phyloP scores from a whole-genome alignment of 2,113 vertebrate genomes.

The Corythornis cristatus region DNA sequence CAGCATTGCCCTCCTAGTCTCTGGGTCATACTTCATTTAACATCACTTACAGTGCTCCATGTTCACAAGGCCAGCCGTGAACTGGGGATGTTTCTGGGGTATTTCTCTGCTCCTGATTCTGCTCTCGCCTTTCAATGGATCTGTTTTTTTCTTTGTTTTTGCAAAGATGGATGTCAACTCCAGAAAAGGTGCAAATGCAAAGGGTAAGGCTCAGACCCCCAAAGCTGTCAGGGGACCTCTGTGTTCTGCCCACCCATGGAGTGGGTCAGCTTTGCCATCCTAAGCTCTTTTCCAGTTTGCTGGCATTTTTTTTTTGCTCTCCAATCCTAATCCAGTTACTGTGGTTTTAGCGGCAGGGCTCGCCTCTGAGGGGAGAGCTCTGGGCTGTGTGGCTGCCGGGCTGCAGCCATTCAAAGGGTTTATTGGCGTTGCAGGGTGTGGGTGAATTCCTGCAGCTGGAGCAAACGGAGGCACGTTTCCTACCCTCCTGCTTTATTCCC shows the following conservation, averaged over 20 bases:
- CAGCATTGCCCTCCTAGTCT: background rate
- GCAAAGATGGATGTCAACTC: background rate
- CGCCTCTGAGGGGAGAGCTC: background rate
- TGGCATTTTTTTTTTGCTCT: background rate
- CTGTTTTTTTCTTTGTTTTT: background rate
- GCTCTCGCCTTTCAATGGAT: background rate
- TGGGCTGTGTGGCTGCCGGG: background rate
- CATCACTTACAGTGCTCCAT: fast-evolving
- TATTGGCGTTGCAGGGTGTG: fast-evolving
- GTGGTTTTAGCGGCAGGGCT: background rate
- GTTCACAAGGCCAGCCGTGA: background rate
- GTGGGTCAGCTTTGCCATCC: background rate
- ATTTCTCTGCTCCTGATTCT: background rate
- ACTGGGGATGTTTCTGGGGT: background rate
- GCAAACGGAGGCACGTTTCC: background rate
- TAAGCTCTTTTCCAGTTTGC: background rate
- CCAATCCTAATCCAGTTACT: background rate
- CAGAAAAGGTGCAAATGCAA: background rate
- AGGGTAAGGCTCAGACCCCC: background rate
- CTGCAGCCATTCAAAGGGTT: background rate
- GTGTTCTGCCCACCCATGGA: fast-evolving
- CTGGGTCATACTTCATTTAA: background rate
- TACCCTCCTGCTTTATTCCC: too few species aligned
- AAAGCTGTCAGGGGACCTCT: background rate
- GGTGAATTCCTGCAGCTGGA: background rate